A percentile compares a stretch with the other conserved stretches of the same genome.
Conservation (phyloP, 2,113 vertebrate genomes). For the Trogon melanurus region DNA sequence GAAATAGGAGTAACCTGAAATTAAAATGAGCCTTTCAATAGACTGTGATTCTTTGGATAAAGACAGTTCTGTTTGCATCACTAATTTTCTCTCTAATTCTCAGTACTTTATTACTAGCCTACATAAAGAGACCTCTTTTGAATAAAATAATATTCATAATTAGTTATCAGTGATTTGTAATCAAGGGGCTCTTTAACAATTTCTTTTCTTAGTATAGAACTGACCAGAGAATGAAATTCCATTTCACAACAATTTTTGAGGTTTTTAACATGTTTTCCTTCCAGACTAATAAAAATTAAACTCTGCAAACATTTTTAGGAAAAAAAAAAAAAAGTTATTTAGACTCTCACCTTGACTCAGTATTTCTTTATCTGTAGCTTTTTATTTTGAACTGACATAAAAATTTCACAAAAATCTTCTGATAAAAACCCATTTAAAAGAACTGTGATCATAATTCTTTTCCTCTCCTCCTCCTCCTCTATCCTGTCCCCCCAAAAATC, state of each 20-base stretch:
- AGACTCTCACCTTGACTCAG: neutral
- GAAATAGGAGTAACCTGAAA: conserved; percentile 23
- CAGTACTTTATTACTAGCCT: neutral
- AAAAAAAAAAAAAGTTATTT: neutral
- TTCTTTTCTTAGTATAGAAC: neutral
- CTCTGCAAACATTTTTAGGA: neutral
- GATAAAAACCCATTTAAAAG: neutral
- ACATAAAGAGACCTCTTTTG: neutral
- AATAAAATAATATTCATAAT: neutral
- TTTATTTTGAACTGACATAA: neutral
- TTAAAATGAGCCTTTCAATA: conserved; percentile 18
- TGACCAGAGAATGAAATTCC: neutral
- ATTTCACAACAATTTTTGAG: neutral
- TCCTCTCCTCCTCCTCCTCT: neutral
- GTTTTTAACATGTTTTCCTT: neutral
- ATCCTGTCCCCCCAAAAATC: neutral
- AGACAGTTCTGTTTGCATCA: neutral
- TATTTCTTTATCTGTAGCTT: neutral
- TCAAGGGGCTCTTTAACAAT: neutral
- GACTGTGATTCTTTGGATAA: neutral
- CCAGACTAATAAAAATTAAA: neutral
- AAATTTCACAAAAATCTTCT: neutral
- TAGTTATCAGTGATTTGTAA: neutral
- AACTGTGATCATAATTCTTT: neutral
- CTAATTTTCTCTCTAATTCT: neutral